These are phyloP conservation scores for Mnemiopsis leidyi DNA, from an alignment of 37 sponge, comb jelly and placozoan species.

Conservation along the genomic window DNA sequence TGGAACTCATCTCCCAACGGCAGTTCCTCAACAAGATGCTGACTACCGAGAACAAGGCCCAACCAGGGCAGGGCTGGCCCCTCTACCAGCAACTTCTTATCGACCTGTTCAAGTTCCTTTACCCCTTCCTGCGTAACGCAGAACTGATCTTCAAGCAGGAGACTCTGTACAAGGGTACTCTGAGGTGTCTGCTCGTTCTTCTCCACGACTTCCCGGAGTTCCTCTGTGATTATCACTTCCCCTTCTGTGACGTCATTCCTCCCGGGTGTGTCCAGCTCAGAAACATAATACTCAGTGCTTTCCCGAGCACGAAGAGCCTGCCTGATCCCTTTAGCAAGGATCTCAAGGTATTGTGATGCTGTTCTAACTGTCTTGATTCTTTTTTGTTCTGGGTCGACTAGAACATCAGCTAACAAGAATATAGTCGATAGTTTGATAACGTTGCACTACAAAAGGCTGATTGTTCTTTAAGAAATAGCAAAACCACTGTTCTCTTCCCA, in stretches of 20 bases:
- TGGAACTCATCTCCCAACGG: constrained; percentile 95
- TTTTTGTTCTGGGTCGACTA: too few species aligned
- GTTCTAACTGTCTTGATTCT: too few species aligned
- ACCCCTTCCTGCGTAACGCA: constrained; percentile 97
- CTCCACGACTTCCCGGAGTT: constrained; percentile 99
- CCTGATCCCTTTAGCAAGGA: constrained; percentile 99
- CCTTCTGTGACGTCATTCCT: constrained; percentile 99
- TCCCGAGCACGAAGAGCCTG: constrained; percentile 96
- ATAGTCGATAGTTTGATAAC: too few species aligned
- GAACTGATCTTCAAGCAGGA: constrained; percentile 91
- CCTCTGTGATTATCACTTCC: constrained; percentile 98
- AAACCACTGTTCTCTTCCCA: too few species aligned
- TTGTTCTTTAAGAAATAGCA: too few species aligned
- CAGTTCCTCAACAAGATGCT: constrained; percentile 86
- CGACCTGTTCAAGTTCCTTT: constrained; percentile 92
- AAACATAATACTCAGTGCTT: constrained; percentile 97
- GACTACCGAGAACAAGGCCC: constrained; percentile 77
- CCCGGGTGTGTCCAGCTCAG: constrained; percentile 99
- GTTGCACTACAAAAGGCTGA: too few species aligned
- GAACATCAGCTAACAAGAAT: too few species aligned
- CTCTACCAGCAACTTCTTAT: constrained; percentile 93
- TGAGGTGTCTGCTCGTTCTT: constrained; percentile 93
- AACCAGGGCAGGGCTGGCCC: constrained; percentile 86
- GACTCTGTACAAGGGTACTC: constrained; percentile 94
- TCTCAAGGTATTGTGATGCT: constrained; percentile 98